Evolutionary conservation across 2,113 vertebrate species (phyloP).

Genomic region (Tetraodon nigroviridis): DNA sequence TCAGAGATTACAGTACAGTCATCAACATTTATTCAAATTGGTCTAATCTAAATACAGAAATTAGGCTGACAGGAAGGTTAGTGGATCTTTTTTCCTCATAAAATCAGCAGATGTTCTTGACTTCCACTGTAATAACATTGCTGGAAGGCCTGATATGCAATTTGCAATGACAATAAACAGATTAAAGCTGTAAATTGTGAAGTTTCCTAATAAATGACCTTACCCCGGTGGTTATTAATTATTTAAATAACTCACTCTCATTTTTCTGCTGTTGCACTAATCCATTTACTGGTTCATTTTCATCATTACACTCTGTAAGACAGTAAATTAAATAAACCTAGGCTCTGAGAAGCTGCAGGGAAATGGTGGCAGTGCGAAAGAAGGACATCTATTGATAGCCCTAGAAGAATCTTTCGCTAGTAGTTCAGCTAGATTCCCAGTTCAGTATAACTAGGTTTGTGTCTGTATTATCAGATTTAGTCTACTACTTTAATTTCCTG

Average conservation of each 20-base stretch:
- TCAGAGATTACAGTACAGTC: too few species aligned
- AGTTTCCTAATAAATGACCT: slow-evolving; percentile 1
- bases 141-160: not conserved
- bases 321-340: not conserved
- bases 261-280: not conserved
- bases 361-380: too few species aligned
- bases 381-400: not conserved
- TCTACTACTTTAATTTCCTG: slow-evolving; percentile 11
- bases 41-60: not conserved
- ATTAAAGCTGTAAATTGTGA: not conserved
- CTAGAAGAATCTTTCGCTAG: slow-evolving; percentile 1
- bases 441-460: slow-evolving; percentile 16
- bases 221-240: not conserved
- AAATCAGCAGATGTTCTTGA: not conserved
- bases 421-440: slow-evolving; percentile 3
- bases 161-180: not conserved
- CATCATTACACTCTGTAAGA: not conserved
- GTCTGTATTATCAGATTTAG: slow-evolving; percentile 29
- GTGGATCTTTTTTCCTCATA: not conserved
- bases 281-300: not conserved
- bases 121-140: not conserved
- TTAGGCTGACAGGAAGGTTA: not conserved
- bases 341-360: too few species aligned
- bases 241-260: not conserved
- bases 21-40: too few species aligned